Evolutionary conservation across 2,797 vertebrate genomes (phyloP).

Genomic region (Manis pentadactyla): DNA sequence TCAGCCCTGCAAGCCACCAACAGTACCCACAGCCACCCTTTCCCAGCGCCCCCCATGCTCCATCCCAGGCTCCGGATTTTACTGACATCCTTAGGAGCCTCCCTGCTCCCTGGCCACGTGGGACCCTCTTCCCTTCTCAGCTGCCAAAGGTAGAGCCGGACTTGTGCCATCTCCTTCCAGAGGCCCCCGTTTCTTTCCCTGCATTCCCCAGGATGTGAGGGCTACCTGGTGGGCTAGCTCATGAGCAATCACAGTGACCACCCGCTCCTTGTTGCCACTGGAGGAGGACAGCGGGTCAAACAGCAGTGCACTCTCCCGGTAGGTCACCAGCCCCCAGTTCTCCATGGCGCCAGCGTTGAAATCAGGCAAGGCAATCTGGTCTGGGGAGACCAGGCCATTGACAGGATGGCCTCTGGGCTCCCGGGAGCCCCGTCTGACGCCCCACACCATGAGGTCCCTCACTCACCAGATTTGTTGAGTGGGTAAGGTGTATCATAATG

Average conservation of each 20-base stretch:
- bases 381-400: conserved; percentile 80
- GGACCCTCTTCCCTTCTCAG: neutral
- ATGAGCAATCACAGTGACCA: conserved; percentile 90
- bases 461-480: conserved; percentile 92
- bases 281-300: conserved; percentile 88
- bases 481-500: conserved; percentile 91
- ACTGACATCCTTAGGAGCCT: fast-evolving
- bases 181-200: fast-evolving
- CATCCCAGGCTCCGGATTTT: fast-evolving
- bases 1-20: fast-evolving
- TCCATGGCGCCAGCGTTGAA: conserved; percentile 96
- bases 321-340: conserved; percentile 97
- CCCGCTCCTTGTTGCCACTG: conserved; percentile 91
- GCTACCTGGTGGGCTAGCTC: conserved; percentile 95
- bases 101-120: neutral
- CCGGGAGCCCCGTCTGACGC: fast-evolving
- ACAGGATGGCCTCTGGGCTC: fast-evolving
- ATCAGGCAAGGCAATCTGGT: conserved; percentile 94
- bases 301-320: conserved; percentile 93
- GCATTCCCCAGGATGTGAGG: fast-evolving
- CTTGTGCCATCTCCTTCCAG: neutral
- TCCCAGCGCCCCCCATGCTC: fast-evolving
- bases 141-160: neutral
- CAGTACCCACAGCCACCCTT: neutral
- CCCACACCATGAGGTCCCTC: neutral